Evolutionary conservation across 2,113 vertebrate genomes (phyloP).

Genomic region (Callorhinus ursinus): DNA sequence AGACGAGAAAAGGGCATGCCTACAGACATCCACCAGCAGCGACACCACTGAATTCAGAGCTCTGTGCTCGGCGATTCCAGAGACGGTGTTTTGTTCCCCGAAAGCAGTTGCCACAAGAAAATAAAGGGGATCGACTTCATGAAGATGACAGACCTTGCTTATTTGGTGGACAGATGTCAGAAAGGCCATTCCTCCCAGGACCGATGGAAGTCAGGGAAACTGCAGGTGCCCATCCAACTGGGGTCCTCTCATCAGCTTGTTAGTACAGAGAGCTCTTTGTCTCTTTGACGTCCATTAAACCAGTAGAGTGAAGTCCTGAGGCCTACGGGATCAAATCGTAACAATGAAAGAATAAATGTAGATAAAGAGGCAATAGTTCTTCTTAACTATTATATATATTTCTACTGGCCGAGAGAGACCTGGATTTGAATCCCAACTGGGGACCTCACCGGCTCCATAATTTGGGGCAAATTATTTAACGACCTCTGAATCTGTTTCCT

Average conservation of each 20-base stretch:
- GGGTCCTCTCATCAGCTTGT: not conserved
- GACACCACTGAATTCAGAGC: not conserved
- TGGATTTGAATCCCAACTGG: not conserved
- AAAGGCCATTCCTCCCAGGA: not conserved
- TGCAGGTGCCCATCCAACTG: not conserved
- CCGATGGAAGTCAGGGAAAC: not conserved
- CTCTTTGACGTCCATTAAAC: not conserved
- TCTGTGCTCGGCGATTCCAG: not conserved
- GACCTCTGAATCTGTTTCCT: not conserved
- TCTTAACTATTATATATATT: not conserved
- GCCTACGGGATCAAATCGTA: not conserved
- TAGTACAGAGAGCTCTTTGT: not conserved
- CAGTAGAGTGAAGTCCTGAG: not conserved
- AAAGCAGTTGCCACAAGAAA: not conserved
- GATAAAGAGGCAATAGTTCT: not conserved
- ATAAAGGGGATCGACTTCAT: not conserved
- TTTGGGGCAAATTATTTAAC: not conserved
- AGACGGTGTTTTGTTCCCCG: not conserved
- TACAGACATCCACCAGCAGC: not conserved
- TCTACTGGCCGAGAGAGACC: not conserved
- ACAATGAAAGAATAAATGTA: not conserved
- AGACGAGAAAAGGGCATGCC: not conserved
- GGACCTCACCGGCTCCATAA: not conserved
- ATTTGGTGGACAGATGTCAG: not conserved
- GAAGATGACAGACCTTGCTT: not conserved